These are phyloP conservation scores for Cyanoramphus novaezelandiae DNA, from an alignment of 2,113 vertebrate genomes.

Conservation along the genomic window DNA sequence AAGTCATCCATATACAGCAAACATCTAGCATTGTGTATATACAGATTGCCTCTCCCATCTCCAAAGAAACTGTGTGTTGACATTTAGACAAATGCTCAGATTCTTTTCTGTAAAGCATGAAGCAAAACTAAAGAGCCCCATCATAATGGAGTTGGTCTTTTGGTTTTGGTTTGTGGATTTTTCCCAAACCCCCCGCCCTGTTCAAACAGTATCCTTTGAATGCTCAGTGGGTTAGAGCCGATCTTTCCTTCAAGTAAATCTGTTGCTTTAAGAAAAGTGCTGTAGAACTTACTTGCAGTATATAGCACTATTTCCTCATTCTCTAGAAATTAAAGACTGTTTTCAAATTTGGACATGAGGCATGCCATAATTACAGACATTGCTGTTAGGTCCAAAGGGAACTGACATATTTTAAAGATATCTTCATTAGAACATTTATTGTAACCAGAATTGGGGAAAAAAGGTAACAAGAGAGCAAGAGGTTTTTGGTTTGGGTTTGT, in stretches of 20 bases:
- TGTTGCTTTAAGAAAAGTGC: not conserved
- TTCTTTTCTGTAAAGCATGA: not conserved
- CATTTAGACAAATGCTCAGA: not conserved
- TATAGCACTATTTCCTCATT: not conserved
- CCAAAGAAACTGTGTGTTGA: not conserved
- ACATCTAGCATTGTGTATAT: not conserved
- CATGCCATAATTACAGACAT: not conserved
- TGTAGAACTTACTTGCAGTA: not conserved
- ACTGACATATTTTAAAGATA: not conserved
- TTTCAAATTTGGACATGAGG: not conserved
- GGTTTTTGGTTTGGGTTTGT: not conserved
- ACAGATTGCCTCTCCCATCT: not conserved
- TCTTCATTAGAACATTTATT: not conserved
- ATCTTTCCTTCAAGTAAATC: not conserved
- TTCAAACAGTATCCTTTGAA: not conserved
- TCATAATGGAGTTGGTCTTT: not conserved
- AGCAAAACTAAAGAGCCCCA: not conserved
- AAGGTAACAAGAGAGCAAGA: not conserved
- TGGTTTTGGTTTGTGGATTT: not conserved
- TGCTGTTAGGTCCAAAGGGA: not conserved
- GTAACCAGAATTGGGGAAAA: not conserved
- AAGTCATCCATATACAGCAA: not conserved
- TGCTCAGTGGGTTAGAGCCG: not conserved
- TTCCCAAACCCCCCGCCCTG: rapidly evolving
- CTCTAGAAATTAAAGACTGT: not conserved